These are phyloP conservation scores for Cinclus mexicanus DNA, from an alignment of 2,113 vertebrate genomes.

Conservation along the genomic window DNA sequence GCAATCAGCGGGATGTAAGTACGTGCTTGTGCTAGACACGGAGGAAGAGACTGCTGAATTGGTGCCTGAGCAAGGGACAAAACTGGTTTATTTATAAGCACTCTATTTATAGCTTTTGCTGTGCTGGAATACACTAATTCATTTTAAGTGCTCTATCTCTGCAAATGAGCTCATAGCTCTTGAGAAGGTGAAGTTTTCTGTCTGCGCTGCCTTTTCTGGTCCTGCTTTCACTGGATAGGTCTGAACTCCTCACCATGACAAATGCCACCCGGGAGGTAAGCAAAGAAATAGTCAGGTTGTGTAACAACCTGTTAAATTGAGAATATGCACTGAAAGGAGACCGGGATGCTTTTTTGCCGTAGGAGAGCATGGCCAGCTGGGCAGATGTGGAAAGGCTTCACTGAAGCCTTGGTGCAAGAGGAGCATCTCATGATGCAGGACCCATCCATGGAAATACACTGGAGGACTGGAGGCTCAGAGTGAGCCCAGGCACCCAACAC, in stretches of 20 bases:
- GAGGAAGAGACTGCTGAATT: slow-evolving; percentile 37
- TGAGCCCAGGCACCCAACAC: background rate
- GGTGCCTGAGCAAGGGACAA: slow-evolving; percentile 37
- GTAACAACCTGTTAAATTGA: background rate
- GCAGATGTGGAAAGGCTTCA: background rate
- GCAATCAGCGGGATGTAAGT: background rate
- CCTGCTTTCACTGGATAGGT: background rate
- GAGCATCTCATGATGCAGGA: background rate
- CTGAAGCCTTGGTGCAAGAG: background rate
- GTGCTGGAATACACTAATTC: slow-evolving; percentile 64
- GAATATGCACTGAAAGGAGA: background rate
- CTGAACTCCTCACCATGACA: background rate
- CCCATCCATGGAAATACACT: accelerated
- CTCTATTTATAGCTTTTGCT: slow-evolving; percentile 62
- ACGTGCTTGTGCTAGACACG: background rate
- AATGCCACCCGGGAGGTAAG: background rate
- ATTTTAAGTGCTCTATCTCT: slow-evolving; percentile 61
- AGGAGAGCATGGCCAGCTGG: background rate
- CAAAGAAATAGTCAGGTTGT: background rate
- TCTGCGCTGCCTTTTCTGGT: background rate
- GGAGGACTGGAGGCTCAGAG: background rate
- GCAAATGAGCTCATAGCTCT: slow-evolving; percentile 44
- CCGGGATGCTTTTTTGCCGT: accelerated
- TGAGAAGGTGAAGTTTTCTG: background rate
- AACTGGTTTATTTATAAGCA: slow-evolving; percentile 66